Conservation (phyloP, 2,113 vertebrate species). For the Nesogale talazaci region DNA sequence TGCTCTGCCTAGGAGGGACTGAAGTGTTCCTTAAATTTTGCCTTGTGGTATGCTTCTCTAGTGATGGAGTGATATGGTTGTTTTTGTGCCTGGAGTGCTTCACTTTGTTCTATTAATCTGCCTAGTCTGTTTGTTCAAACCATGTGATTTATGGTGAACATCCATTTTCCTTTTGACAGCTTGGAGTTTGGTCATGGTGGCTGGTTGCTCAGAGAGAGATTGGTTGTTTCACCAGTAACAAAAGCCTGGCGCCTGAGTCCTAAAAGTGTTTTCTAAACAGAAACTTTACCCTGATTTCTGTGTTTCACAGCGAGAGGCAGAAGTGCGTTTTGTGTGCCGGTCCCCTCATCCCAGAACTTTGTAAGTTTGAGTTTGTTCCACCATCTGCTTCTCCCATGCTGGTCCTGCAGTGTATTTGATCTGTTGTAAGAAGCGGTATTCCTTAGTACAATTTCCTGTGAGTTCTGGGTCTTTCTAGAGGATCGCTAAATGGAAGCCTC, state of each 20-base stretch:
- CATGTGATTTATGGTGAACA: constrained; percentile 44
- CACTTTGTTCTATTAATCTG: constrained; percentile 20
- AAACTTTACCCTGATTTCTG: not conserved
- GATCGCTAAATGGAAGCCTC: not conserved
- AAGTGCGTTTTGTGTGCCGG: not conserved
- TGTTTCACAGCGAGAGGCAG: not conserved
- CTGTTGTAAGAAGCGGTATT: not conserved
- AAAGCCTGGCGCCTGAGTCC: not conserved
- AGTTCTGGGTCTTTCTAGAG: not conserved
- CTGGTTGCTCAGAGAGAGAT: not conserved
- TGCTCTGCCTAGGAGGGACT: not conserved
- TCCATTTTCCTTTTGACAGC: constrained; percentile 26
- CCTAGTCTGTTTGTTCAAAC: not conserved
- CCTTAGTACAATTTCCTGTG: not conserved
- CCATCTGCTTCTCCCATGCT: not conserved
- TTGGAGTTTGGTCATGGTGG: not conserved
- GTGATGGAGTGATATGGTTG: not conserved
- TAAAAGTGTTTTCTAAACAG: not conserved
- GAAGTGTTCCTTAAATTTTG: not conserved
- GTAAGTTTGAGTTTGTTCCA: not conserved
- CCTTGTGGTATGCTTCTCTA: not conserved
- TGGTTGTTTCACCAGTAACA: not conserved
- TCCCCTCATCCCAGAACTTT: not conserved
- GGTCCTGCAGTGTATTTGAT: not conserved
- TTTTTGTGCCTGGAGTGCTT: not conserved